A percentile compares a stretch with the other conserved stretches of the same genome.
Conservation (phyloP, 2,113 vertebrate species). For the Rallus limicola region DNA sequence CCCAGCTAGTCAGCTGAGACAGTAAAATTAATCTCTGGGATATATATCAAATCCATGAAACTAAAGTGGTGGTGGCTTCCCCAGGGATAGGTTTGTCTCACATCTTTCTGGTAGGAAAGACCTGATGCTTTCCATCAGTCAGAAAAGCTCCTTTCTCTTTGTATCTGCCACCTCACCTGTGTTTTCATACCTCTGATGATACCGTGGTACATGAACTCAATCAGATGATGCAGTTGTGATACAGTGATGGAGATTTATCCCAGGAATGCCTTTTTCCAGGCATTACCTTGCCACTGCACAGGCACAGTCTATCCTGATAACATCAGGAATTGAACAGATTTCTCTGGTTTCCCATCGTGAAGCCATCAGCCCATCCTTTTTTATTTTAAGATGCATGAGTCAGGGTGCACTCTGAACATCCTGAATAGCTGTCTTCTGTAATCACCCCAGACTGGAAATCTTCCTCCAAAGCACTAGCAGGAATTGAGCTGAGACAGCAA, state of each 20-base stretch:
- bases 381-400: constrained; percentile 11
- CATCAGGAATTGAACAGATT: not conserved
- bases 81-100: not conserved
- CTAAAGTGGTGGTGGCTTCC: not conserved
- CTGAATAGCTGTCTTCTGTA: not conserved
- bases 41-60: not conserved
- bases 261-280: not conserved
- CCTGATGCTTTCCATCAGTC: not conserved
- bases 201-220: not conserved
- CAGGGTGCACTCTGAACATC: not conserved
- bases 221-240: not conserved
- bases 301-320: not conserved
- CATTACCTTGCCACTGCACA: not conserved
- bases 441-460: constrained; percentile 12
- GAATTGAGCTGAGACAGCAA: not conserved
- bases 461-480: not conserved
- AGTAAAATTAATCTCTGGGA: not conserved
- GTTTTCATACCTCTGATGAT: not conserved
- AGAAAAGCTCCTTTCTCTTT: not conserved
- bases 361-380: not conserved
- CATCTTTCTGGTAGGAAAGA: not conserved
- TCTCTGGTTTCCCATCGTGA: not conserved
- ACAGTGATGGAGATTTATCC: not conserved
- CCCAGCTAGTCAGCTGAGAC: not conserved
- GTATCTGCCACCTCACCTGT: not conserved